Evolutionary conservation across 2,113 vertebrate species (phyloP), one percentile per base, ranked within the genome.

Genomic region (Phoenicopterus ruber): DNA sequence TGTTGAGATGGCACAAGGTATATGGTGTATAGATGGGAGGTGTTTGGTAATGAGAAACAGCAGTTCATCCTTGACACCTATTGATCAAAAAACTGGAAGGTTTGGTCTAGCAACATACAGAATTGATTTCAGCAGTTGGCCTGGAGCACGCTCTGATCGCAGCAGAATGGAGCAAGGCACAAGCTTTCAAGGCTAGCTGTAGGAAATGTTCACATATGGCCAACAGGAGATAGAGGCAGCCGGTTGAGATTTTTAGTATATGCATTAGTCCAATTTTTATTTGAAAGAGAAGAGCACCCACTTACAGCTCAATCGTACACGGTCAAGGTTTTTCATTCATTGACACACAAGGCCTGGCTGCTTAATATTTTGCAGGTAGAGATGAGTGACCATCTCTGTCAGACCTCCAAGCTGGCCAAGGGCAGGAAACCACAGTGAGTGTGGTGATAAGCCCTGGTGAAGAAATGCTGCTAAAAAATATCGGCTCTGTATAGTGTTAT

Each of bases 161-260:
- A 83, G n/a, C 59, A 78, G 54, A 94, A 38, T 5, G 29, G 78
- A 85, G 84, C 52, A 76, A 90, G 67, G 61, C 88, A 78, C 18
- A 90, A 47, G 16, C 31, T 78, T 85, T 92, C 93, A 86, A 88
- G 82, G 67, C 81, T 80, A 46, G 25, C 66, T 69, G 54, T 77
- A 96, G 83, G 83, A 94, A 94, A 91, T 55, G 55, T 77, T 95
- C 82, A 92, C 96, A 97, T 97, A 42, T 97, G 97, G 91, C 67
- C 63, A 90, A 55, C 91, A 96, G 95, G 82, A 96, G 88, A 92
- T 21, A 58, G 21, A 85, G 77, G 50, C 50, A 61, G 78, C 74
- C 2, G 13, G 38, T 4, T 67, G 38, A 80, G 49, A 44, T 70
- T 85, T 86, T 78, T 70, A 57, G 21, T 38, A 21, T 31, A 71